Evolutionary conservation across 1,140 invertebrate genomes (phyloP).

Genomic region (Nephotettix cincticeps): DNA sequence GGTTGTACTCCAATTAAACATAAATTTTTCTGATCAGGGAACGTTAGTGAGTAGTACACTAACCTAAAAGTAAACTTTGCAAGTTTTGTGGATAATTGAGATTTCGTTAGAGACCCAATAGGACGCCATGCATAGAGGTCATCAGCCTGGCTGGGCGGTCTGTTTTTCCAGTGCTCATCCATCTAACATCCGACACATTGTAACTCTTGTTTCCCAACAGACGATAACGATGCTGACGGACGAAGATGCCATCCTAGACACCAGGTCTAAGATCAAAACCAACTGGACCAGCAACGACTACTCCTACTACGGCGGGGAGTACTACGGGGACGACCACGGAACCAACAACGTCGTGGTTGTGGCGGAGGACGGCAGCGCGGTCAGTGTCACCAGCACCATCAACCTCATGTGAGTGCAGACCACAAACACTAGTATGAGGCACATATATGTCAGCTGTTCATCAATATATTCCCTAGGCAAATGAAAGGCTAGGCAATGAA

Average conservation of each 20-base stretch:
- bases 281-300: slow-evolving; percentile 65
- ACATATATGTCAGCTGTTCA: too few relatives aligned
- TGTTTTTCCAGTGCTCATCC: background rate
- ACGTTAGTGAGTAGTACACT: too few relatives aligned
- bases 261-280: slow-evolving; percentile 65
- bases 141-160: background rate
- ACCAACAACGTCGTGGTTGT: slow-evolving; percentile 85
- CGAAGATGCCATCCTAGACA: slow-evolving; percentile 58
- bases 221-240: slow-evolving; percentile 48
- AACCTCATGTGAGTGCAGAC: slow-evolving; percentile 86
- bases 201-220: too few relatives aligned
- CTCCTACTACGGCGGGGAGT: slow-evolving; percentile 67
- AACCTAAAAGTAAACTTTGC: too few relatives aligned
- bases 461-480: too few relatives aligned
- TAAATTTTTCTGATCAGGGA: too few relatives aligned
- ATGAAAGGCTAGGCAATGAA: too few relatives aligned
- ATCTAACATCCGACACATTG: background rate
- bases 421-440: too few relatives aligned
- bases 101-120: too few relatives aligned
- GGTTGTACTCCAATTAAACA: too few relatives aligned
- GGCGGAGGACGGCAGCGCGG: slow-evolving; percentile 81
- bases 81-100: too few relatives aligned
- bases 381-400: slow-evolving; percentile 85
- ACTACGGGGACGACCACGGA: slow-evolving; percentile 63
- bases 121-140: too few relatives aligned